A percentile compares a stretch with the other conserved stretches of the same genome.
Evolutionary conservation across 92 coral and sea anemone species (phyloP).

Genomic region (Ricordea florida): DNA sequence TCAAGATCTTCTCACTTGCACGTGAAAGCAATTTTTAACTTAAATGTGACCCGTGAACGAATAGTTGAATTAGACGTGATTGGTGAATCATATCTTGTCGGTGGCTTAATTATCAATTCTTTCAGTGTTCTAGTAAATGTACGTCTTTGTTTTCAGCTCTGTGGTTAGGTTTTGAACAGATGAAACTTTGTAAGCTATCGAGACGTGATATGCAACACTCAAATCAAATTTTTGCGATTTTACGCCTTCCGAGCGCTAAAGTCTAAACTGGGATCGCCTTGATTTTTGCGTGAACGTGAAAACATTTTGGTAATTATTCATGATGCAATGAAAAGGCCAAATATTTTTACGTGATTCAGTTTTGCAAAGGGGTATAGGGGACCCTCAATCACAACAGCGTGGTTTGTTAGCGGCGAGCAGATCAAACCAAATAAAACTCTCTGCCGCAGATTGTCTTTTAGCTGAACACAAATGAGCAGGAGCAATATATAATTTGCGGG

Average conservation of each 20-base stretch:
- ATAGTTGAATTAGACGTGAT: conserved; percentile 4
- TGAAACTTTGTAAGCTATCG: background rate
- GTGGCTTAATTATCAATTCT: background rate
- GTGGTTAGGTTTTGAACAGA: background rate
- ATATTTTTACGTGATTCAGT: too few relatives aligned
- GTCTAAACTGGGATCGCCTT: background rate
- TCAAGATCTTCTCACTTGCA: background rate
- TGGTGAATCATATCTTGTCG: background rate
- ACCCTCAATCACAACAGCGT: too few relatives aligned
- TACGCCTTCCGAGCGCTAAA: background rate
- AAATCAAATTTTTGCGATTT: too few relatives aligned
- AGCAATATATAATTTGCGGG: too few relatives aligned
- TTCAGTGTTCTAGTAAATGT: background rate
- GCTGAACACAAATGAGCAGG: too few relatives aligned
- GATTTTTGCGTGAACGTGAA: background rate
- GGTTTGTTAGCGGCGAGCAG: too few relatives aligned
- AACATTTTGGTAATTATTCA: too few relatives aligned
- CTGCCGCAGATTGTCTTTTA: too few relatives aligned
- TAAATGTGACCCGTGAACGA: conserved; percentile 12
- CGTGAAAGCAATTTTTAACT: conserved; percentile 25
- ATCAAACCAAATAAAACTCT: too few relatives aligned
- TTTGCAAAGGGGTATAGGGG: background rate
- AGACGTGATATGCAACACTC: background rate
- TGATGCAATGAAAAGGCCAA: too few relatives aligned
- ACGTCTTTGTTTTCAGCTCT: background rate